These are phyloP conservation scores for Listronotus oregonensis DNA, from an alignment of 1,140 invertebrate genomes.

Conservation along the genomic window DNA sequence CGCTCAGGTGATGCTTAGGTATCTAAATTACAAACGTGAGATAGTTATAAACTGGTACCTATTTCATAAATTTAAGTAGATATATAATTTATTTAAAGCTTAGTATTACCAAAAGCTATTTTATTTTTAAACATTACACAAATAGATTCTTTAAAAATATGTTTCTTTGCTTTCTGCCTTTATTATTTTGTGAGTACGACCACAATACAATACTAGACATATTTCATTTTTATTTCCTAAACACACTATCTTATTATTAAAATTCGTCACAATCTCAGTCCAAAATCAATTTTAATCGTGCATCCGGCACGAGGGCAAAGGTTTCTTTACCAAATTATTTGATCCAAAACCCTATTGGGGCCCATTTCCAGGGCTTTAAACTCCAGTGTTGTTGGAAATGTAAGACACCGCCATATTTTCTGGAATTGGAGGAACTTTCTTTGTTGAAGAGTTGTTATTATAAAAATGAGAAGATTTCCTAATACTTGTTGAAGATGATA, in stretches of 20 bases:
- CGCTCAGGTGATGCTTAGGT: constrained; percentile 36
- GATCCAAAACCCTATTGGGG: constrained; percentile 13
- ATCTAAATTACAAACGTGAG: constrained; percentile 21
- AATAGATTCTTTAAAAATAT: constrained; percentile 29
- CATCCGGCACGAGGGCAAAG: neutral
- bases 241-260: neutral
- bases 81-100: constrained; percentile 21
- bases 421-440: constrained; percentile 64
- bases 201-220: constrained; percentile 22
- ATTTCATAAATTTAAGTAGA: constrained; percentile 10
- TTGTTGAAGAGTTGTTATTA: constrained; percentile 67
- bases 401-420: constrained; percentile 75
- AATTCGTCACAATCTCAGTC: constrained; percentile 20
- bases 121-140: constrained; percentile 8
- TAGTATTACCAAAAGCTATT: constrained; percentile 32
- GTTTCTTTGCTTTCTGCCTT: constrained; percentile 27
- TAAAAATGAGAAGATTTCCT: constrained; percentile 82
- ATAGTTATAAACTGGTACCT: constrained; percentile 8
- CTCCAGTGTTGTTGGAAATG: constrained; percentile 68
- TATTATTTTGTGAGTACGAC: constrained; percentile 27
- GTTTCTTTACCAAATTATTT: neutral
- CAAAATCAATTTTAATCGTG: constrained; percentile 3
- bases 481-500: constrained; percentile 79
- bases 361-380: constrained; percentile 56
- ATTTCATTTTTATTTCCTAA: constrained; percentile 16